Percentiles rank a stretch among this genome's conserved stretches.
Conservation (phyloP, 2,888 invertebrate species). For the Erebia epiphron region DNA sequence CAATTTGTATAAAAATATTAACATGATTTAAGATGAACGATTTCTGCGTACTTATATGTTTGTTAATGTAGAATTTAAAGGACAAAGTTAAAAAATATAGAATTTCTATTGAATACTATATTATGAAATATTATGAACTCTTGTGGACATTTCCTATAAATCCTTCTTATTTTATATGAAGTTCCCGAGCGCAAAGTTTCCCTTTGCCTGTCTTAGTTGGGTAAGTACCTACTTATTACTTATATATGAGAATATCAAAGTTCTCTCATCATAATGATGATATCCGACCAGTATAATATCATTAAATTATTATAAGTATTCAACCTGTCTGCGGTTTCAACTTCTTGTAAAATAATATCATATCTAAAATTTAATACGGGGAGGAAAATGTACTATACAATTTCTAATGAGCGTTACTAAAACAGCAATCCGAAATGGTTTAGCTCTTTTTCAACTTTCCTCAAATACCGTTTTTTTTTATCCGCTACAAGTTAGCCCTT, state of each 20-base stretch:
- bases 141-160: slow-evolving; percentile 23
- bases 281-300: slow-evolving; percentile 2
- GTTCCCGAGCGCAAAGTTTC: slow-evolving; percentile 20
- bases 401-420: too few species aligned
- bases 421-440: too few species aligned
- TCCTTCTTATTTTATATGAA: slow-evolving; percentile 25
- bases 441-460: not conserved
- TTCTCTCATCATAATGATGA: not conserved
- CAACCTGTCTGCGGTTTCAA: not conserved
- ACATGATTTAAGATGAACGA: too few species aligned
- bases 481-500: too few species aligned
- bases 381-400: too few species aligned
- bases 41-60: too few species aligned
- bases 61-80: too few species aligned
- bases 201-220: slow-evolving; percentile 19
- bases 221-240: slow-evolving; percentile 13
- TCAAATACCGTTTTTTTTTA: too few species aligned
- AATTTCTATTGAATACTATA: slow-evolving; percentile 13
- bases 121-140: not conserved
- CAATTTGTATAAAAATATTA: too few species aligned
- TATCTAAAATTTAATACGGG: too few species aligned
- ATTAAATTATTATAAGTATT: slow-evolving; percentile 7
- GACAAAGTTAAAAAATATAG: not conserved
- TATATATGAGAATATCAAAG: slow-evolving; percentile 13
- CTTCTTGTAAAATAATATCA: too few species aligned